These are phyloP conservation scores for Nemurella pictetii DNA, from an alignment of 2,888 invertebrate species.

Conservation along the genomic window DNA sequence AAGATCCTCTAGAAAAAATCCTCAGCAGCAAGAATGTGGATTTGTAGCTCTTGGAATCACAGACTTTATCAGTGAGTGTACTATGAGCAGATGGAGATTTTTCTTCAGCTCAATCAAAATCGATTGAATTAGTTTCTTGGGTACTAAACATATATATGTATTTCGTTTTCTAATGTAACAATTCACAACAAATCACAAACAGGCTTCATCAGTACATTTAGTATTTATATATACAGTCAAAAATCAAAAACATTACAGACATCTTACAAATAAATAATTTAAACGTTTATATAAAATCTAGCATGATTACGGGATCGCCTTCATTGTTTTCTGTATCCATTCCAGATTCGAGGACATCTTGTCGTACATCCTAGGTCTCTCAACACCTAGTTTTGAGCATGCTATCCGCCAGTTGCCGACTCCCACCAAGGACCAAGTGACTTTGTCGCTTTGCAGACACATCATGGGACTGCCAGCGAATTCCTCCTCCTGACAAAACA, in stretches of 20 bases:
- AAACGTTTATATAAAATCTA: not conserved
- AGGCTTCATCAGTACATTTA: not conserved
- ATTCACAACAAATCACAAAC: not conserved
- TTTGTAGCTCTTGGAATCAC: no score
- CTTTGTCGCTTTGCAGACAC: constrained; percentile 71
- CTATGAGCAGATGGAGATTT: no score
- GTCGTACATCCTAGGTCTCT: constrained; percentile 81
- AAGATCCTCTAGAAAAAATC: not conserved
- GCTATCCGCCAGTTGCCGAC: constrained; percentile 86
- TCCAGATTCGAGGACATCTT: constrained; percentile 80
- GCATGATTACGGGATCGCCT: constrained; percentile 45
- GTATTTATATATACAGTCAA: not conserved
- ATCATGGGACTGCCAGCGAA: constrained; percentile 86
- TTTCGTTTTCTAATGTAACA: not conserved
- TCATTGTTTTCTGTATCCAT: constrained; percentile 81
- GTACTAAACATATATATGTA: no score
- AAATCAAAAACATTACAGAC: not conserved
- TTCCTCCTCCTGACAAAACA: constrained; percentile 78
- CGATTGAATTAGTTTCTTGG: no score
- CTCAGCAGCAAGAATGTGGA: not conserved
- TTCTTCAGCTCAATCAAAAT: no score
- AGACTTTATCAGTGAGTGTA: no score
- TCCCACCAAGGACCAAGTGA: constrained; percentile 73
- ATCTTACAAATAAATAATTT: constrained; percentile 14
- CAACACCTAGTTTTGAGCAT: constrained; percentile 75